phyloP scores from a whole-genome alignment of 2,797 vertebrate genomes.

The Chromis chromis region DNA sequence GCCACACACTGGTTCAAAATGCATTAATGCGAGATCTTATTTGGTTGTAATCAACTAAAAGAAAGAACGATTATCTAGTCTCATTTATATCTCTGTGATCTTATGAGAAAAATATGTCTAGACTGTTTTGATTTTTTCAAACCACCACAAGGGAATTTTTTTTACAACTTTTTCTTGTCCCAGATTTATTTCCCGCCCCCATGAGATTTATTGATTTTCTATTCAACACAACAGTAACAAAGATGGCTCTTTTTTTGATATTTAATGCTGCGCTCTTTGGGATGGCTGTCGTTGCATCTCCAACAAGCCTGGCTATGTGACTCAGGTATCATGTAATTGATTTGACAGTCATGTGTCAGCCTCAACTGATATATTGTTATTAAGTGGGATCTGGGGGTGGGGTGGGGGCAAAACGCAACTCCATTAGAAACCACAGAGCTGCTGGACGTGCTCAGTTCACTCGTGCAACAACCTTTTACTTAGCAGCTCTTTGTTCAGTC shows the following conservation, averaged over 20 bases:
- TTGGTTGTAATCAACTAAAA: background rate
- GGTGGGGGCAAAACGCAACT: background rate
- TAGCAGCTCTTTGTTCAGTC: background rate
- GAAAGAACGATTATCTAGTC: background rate
- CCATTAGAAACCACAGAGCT: background rate
- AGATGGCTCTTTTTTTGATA: background rate
- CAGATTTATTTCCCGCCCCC: background rate
- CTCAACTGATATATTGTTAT: constrained; percentile 27
- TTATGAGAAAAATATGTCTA: background rate
- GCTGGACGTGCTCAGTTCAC: background rate
- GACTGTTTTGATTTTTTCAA: background rate
- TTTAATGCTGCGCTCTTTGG: background rate
- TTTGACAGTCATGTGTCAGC: constrained; percentile 38
- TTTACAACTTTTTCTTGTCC: too few species aligned
- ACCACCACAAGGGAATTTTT: background rate
- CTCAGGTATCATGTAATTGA: constrained; percentile 5
- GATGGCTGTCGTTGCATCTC: background rate
- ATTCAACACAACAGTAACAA: background rate
- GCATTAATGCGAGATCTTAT: background rate
- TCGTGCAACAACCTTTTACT: background rate
- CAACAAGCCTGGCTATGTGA: constrained; percentile 6
- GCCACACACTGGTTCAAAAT: constrained; percentile 51
- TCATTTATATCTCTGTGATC: constrained; percentile 1
- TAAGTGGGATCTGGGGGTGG: background rate
- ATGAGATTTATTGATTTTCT: background rate